Percentiles rank a stretch among this genome's conserved stretches.
Evolutionary conservation across 2,113 vertebrate genomes (phyloP).

Genomic region (Nycticorax nycticorax): DNA sequence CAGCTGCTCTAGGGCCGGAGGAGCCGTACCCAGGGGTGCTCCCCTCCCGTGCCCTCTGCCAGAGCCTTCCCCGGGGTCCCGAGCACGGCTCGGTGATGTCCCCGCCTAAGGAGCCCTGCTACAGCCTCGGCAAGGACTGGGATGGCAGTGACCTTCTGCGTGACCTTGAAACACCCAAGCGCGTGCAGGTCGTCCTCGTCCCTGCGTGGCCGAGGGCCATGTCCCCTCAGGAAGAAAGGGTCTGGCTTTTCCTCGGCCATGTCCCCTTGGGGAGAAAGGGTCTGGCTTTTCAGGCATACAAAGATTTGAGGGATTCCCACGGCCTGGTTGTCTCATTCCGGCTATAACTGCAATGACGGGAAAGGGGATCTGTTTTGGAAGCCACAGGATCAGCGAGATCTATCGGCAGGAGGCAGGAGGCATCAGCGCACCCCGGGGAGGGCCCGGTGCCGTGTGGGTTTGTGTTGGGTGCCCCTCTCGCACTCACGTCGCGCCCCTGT

Average conservation of each 20-base stretch:
- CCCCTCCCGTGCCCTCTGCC: background rate
- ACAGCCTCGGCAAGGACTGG: background rate
- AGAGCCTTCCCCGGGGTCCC: background rate
- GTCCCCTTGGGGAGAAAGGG: background rate
- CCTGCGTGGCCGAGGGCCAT: background rate
- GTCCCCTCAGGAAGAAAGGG: background rate
- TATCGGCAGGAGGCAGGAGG: background rate
- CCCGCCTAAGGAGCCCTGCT: background rate
- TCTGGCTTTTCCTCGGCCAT: background rate
- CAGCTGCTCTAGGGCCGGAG: background rate
- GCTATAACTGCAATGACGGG: background rate
- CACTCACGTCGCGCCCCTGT: rapidly evolving
- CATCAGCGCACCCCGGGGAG: background rate
- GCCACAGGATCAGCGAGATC: background rate
- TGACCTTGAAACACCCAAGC: background rate
- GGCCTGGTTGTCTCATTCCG: background rate
- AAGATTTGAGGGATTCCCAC: background rate
- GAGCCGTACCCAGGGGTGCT: background rate
- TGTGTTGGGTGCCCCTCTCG: background rate
- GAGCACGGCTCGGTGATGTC: background rate
- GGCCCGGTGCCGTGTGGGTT: background rate
- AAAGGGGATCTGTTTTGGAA: background rate
- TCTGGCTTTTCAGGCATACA: background rate
- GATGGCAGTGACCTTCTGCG: background rate
- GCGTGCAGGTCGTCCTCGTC: rapidly evolving